Evolutionary conservation across 2,797 vertebrate genomes (phyloP).

Genomic region (Pangasius macronema): DNA sequence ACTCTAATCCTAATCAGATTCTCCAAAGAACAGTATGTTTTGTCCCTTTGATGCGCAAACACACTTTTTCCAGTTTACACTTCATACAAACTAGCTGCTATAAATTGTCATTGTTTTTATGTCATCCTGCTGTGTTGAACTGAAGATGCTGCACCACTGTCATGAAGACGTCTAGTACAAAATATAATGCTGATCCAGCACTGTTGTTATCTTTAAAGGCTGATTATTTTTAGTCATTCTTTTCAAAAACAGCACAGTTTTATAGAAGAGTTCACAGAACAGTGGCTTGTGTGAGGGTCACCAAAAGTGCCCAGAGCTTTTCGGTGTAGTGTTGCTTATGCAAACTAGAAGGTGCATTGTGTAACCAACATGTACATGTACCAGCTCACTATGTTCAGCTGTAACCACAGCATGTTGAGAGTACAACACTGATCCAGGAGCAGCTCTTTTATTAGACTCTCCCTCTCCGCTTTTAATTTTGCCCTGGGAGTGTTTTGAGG

Average conservation of each 20-base stretch:
- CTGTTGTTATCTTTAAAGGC: neutral
- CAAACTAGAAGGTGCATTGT: constrained; percentile 8
- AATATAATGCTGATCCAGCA: neutral
- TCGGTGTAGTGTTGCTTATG: constrained; percentile 14
- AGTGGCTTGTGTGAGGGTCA: neutral
- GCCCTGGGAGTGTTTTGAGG: constrained; percentile 17
- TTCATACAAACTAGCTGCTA: constrained; percentile 13
- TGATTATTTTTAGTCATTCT: neutral
- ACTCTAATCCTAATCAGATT: neutral
- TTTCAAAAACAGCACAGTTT: neutral
- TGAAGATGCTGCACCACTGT: neutral
- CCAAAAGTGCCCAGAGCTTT: neutral
- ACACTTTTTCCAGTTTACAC: constrained; percentile 34
- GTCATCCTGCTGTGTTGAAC: neutral
- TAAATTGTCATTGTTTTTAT: constrained; percentile 27
- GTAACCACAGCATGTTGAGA: constrained; percentile 19
- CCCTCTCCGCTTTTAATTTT: constrained; percentile 8
- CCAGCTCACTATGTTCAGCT: neutral
- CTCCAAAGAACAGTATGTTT: neutral
- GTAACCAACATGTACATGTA: constrained; percentile 4
- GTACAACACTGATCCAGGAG: neutral
- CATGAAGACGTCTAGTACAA: constrained; percentile 7
- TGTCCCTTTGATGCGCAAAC: constrained; percentile 16
- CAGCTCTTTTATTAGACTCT: constrained; percentile 18
- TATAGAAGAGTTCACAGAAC: constrained; percentile 3